These are phyloP conservation scores for Ferdinandea cuprea DNA, from an alignment of 2,888 invertebrate species.

Conservation along the genomic window DNA sequence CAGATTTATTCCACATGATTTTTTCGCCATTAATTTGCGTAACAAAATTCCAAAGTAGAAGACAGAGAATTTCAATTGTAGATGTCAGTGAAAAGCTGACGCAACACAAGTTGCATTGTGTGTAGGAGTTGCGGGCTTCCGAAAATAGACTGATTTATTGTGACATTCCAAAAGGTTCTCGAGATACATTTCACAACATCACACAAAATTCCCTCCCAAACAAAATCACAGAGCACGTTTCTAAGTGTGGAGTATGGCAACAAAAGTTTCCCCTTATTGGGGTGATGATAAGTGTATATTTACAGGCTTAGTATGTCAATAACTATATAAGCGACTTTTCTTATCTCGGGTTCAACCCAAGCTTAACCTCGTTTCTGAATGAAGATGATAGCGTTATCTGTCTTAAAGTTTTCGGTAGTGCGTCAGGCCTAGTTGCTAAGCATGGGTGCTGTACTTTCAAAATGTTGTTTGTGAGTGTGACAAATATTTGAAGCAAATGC, in stretches of 20 bases:
- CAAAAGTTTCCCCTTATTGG: conserved; percentile 4
- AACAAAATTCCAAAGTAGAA: conserved; percentile 25
- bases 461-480: not conserved
- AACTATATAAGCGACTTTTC: conserved; percentile 14
- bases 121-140: conserved; percentile 19
- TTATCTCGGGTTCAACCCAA: conserved; percentile 28
- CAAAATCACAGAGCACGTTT: conserved; percentile 1
- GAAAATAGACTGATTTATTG: conserved; percentile 50
- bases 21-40: conserved; percentile 59
- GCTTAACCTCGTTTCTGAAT: conserved; percentile 17
- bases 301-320: conserved; percentile 8
- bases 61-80: conserved; percentile 50
- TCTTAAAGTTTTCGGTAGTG: conserved; percentile 16
- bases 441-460: not conserved
- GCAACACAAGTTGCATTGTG: conserved; percentile 1
- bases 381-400: conserved; percentile 30
- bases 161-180: not conserved
- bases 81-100: conserved; percentile 45
- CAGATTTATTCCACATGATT: conserved; percentile 30
- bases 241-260: not conserved
- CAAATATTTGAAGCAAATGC: no score
- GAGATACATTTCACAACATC: not conserved
- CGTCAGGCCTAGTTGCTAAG: conserved; percentile 19
- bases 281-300: not conserved
- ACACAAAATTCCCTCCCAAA: not conserved